Base-by-base conservation (phyloP, 1,140 invertebrate genomes). In the Branchinecta lynchi region DNA sequence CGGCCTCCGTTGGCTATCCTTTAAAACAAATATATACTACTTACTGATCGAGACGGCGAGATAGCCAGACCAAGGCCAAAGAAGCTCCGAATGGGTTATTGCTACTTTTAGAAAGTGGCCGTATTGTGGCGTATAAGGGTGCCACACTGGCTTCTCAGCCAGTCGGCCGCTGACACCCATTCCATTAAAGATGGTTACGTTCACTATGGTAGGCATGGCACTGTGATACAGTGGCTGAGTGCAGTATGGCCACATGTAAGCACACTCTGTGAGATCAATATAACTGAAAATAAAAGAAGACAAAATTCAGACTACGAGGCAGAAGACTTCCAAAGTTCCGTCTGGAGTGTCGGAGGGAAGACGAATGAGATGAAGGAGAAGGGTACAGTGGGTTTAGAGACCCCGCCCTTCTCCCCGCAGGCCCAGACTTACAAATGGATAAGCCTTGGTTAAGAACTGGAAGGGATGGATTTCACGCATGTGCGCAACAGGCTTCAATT, bases 51-150 rank as follows among this genome's bases (percentile, higher is more conserved):
- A 71, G 8, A 96, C 84, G 10, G 92, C 91, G 69, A 98, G 78
- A 87, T 90, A 97, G 0, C 95, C 95, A 8, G 92, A 93, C 93
- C 94, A 98, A 0, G 94, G 95, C 94, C 94, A 98, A 17, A 98
- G 79, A 45, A 89, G 82, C 71, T 87, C 82, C n/a, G 89, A 91
- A 79, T 89, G 84, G 15, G 87, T 84, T 51, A 89, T 82, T 0
- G 88, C 84, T 21, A 81, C 74, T 68, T 82, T 76, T 32, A 83
- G 73, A 70, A 77, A 76, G 66, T 85, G 81, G 7, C 92, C 90
- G 79, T 89, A 84, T 72, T 90, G 85, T 69, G 84, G 82, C 8
- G 84, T 79, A 76, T 93, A 92, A 0, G 93, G 92, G 80, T 94
- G 89, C 94, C 94, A 97, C 66, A 82, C 81, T 0, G 90, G 90